A percentile compares a stretch with the other conserved stretches of the same genome.
These are phyloP conservation scores for Palythoa grandis DNA, from an alignment of 92 coral and sea anemone species.

Conservation along the genomic window DNA sequence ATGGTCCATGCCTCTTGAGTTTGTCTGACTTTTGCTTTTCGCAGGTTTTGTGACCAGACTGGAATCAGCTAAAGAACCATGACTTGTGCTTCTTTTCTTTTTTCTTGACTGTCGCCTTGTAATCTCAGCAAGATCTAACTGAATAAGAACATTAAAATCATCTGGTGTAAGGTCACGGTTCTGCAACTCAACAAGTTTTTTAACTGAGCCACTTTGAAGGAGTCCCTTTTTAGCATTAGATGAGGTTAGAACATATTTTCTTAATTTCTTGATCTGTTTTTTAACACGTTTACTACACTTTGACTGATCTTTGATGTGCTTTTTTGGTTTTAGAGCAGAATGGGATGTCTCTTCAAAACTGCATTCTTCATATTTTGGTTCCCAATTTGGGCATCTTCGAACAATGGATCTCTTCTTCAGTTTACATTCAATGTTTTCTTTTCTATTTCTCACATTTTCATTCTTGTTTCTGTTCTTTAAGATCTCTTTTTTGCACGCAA, in stretches of 20 bases:
- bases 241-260: slow-evolving; percentile 26
- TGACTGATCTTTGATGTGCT: not conserved
- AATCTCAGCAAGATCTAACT: slow-evolving; percentile 61
- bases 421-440: slow-evolving; percentile 46
- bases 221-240: slow-evolving; percentile 40
- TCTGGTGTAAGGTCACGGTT: slow-evolving; percentile 86
- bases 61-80: not conserved
- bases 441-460: slow-evolving; percentile 48
- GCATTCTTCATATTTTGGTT: slow-evolving; percentile 1
- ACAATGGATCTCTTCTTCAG: slow-evolving; percentile 21
- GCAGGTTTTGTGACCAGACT: not conserved
- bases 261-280: slow-evolving; percentile 19
- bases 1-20: not conserved
- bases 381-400: slow-evolving; percentile 43
- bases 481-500: slow-evolving; percentile 33
- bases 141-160: slow-evolving; percentile 82
- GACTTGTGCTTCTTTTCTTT: not conserved
- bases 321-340: not conserved
- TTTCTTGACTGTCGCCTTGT: not conserved
- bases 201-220: slow-evolving; percentile 27
- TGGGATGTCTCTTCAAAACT: not conserved
- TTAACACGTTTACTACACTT: slow-evolving; percentile 18
- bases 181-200: slow-evolving; percentile 68
- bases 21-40: not conserved
- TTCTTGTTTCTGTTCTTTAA: slow-evolving; percentile 21